These are phyloP conservation scores for Drosophila buzzatii DNA, from an alignment of 2,888 invertebrate genomes.

Conservation along the genomic window DNA sequence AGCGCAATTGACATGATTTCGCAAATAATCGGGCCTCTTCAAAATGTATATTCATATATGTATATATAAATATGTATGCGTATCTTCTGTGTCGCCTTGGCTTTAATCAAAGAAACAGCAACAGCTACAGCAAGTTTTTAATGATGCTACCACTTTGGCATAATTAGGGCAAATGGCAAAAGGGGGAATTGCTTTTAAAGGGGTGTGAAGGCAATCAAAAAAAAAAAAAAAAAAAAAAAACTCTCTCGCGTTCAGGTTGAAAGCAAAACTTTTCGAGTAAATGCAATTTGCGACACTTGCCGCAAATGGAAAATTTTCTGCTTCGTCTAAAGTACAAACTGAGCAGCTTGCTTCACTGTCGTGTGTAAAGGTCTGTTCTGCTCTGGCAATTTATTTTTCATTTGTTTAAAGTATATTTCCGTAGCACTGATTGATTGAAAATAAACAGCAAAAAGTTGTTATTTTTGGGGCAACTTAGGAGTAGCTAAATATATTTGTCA, in stretches of 20 bases:
- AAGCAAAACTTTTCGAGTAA: constrained; percentile 72
- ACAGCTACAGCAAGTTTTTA: constrained; percentile 59
- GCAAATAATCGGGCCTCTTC: constrained; percentile 39
- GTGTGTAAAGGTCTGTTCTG: constrained; percentile 30
- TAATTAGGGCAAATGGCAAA: constrained; percentile 76
- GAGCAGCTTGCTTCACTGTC: background rate
- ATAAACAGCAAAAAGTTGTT: constrained; percentile 4
- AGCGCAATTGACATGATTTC: constrained; percentile 74
- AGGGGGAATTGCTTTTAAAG: constrained; percentile 13
- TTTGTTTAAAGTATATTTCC: constrained; percentile 36
- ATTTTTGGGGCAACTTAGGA: background rate
- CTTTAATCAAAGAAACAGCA: constrained; percentile 60
- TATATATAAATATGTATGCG: constrained; percentile 4
- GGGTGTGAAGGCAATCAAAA: constrained; percentile 6
- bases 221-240: constrained; percentile 5
- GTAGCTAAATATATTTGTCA: background rate
- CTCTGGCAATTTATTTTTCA: constrained; percentile 41
- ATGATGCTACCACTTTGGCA: constrained; percentile 74
- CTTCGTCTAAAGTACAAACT: constrained; percentile 37
- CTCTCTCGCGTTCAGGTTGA: constrained; percentile 75
- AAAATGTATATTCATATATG: constrained; percentile 29
- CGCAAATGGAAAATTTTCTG: constrained; percentile 77
- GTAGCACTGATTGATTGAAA: constrained; percentile 57
- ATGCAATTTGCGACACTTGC: constrained; percentile 77
- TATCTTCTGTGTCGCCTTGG: constrained; percentile 45